Evolutionary conservation across 2,113 vertebrate species (phyloP).

Genomic region (Siniperca knerii): DNA sequence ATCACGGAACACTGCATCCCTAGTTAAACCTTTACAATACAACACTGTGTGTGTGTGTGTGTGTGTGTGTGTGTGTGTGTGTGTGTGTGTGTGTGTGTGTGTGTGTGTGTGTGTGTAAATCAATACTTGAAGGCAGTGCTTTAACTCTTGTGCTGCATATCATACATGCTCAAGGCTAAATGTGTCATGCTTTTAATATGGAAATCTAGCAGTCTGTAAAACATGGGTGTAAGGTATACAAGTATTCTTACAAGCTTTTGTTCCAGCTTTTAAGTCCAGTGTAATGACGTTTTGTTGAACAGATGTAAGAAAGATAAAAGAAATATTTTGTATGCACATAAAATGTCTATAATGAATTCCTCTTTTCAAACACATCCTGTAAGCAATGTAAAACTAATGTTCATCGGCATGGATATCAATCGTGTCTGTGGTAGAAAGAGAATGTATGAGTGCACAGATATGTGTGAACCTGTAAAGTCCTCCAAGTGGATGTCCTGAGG

Average conservation of each 20-base stretch:
- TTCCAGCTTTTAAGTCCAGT: too few species aligned
- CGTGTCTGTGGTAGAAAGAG: background rate
- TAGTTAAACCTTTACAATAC: background rate
- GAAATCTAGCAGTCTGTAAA: constrained; percentile 3
- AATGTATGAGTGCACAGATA: background rate
- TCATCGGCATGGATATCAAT: background rate
- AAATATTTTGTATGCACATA: background rate
- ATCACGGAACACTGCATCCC: background rate
- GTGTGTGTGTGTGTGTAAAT: constrained; percentile 10
- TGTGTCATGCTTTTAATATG: background rate
- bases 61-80: constrained; percentile 1
- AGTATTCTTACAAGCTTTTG: too few species aligned
- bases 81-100: constrained; percentile 11
- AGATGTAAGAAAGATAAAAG: background rate
- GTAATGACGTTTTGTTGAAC: too few species aligned
- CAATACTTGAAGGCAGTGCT: constrained; percentile 2
- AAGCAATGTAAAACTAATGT: background rate
- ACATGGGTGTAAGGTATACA: background rate
- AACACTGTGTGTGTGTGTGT: background rate
- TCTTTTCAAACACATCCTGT: background rate
- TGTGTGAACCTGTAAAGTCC: background rate
- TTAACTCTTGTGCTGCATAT: background rate
- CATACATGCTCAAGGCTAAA: background rate
- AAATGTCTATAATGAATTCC: background rate
- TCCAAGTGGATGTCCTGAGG: background rate